phyloP scores from a whole-genome alignment of 1,140 invertebrate genomes.

The Cataglyphis hispanica region DNA sequence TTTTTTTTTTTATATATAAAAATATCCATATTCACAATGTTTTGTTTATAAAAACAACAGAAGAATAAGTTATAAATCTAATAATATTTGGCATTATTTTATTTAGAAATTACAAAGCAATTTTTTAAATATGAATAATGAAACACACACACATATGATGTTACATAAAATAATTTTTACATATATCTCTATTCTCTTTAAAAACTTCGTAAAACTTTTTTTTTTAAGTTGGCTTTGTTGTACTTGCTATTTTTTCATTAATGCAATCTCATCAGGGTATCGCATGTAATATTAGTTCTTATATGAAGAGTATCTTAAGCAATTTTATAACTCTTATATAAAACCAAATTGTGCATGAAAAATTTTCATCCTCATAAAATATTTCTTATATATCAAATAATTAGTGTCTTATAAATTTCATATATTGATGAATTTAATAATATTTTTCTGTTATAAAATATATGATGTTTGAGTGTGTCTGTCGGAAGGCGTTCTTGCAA shows the following conservation, averaged over 20 bases:
- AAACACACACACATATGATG: too few relatives aligned
- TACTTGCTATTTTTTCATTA: slow-evolving; percentile 7
- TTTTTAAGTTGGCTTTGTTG: background rate
- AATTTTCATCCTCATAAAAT: background rate
- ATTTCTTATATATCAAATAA: slow-evolving; percentile 1
- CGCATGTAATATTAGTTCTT: slow-evolving; percentile 6
- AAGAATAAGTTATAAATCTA: background rate
- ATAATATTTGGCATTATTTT: background rate
- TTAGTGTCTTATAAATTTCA: slow-evolving; percentile 3
- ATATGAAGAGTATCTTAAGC: background rate
- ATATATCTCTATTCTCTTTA: too few relatives aligned
- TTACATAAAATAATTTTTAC: too few relatives aligned
- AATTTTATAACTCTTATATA: background rate
- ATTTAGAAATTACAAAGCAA: too few relatives aligned
- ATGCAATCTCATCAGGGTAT: background rate
- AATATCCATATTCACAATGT: background rate
- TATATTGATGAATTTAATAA: slow-evolving; percentile 1
- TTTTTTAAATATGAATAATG: too few relatives aligned
- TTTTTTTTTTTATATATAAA: background rate
- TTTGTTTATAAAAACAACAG: background rate
- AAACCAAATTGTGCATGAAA: background rate
- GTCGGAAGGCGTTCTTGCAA: background rate
- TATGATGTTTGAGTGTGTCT: background rate
- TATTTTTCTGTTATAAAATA: background rate
- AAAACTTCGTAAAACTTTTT: background rate